Evolutionary conservation across 2,888 invertebrate genomes (phyloP).

Genomic region (Itoplectis maculator): DNA sequence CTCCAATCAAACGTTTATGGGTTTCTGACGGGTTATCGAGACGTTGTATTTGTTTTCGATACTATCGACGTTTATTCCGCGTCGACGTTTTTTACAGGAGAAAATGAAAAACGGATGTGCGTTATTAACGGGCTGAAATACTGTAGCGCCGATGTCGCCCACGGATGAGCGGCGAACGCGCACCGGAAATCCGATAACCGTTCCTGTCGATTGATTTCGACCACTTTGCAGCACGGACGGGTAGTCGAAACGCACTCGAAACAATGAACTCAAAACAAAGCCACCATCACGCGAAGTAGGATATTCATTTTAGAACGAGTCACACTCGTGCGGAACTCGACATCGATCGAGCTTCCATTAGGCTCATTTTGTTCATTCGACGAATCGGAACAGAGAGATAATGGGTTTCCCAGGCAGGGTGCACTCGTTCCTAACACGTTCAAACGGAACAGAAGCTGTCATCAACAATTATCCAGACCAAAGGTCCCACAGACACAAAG

Average conservation of each 20-base stretch:
- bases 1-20: constrained; percentile 56
- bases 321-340: too few relatives aligned
- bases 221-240: background rate
- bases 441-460: background rate
- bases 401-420: background rate
- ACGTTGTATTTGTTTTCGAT: constrained; percentile 41
- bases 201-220: background rate
- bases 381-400: background rate
- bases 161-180: background rate
- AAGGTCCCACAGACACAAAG: too few relatives aligned
- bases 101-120: constrained; percentile 18
- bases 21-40: constrained; percentile 26
- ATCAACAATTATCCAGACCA: too few relatives aligned
- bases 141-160: background rate
- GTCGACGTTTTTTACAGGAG: constrained; percentile 22
- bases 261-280: background rate
- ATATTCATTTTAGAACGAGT: background rate
- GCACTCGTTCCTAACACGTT: background rate
- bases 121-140: background rate
- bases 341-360: background rate
- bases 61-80: background rate
- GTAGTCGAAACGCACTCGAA: background rate
- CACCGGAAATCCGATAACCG: background rate
- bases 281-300: background rate
- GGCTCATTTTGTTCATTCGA: background rate